Conservation (phyloP, 2,888 invertebrate species). For the Netelia virgata region DNA sequence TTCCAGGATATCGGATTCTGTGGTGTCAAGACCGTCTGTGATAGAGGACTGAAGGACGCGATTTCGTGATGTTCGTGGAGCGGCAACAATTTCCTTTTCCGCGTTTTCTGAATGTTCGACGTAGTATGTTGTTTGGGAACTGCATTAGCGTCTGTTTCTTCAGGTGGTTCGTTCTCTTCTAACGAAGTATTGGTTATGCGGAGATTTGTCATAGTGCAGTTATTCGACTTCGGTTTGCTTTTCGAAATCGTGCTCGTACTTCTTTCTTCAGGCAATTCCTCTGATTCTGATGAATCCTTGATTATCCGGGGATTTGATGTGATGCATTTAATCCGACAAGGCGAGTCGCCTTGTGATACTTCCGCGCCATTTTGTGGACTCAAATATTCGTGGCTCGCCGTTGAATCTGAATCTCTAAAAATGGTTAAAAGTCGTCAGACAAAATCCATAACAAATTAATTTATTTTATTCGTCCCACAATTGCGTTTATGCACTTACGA, state of each 20-base stretch:
- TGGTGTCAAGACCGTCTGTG: conserved; percentile 45
- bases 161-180: conserved; percentile 31
- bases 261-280: conserved; percentile 12
- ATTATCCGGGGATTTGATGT: conserved; percentile 50
- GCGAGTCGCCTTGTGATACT: conserved; percentile 14
- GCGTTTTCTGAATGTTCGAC: not conserved
- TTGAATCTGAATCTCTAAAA: conserved; percentile 40
- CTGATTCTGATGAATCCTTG: conserved; percentile 61
- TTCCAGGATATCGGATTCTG: conserved; percentile 52
- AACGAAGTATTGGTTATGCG: conserved; percentile 62
- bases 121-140: conserved; percentile 2
- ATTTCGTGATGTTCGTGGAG: conserved; percentile 72
- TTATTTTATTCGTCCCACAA: conserved; percentile 1
- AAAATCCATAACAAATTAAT: not conserved
- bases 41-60: conserved; percentile 76
- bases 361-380: conserved; percentile 27
- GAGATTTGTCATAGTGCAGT: conserved; percentile 9
- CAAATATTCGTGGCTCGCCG: conserved; percentile 23
- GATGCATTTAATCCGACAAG: conserved; percentile 16
- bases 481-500: conserved; percentile 29
- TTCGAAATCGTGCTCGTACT: not conserved
- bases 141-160: not conserved
- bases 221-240: not conserved
- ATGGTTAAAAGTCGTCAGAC: not conserved
- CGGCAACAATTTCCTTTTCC: conserved; percentile 75